A percentile compares a stretch with the other conserved stretches of the same genome.
These are phyloP conservation scores for Coenonympha glycerion DNA, from an alignment of 2,888 invertebrate genomes.

Conservation along the genomic window DNA sequence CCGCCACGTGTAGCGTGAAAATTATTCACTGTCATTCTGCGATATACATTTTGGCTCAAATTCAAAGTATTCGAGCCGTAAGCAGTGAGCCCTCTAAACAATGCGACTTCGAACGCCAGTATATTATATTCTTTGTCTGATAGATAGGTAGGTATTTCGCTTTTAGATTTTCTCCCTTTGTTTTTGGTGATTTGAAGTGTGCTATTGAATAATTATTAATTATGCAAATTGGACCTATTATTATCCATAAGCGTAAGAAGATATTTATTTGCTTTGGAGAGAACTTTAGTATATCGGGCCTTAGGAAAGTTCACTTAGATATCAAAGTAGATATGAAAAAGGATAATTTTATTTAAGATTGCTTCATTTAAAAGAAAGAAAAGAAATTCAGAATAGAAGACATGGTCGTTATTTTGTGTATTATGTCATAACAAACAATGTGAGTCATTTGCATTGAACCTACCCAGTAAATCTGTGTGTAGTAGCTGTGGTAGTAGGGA, in stretches of 20 bases:
- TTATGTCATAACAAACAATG: slow-evolving; percentile 1
- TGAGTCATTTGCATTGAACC: slow-evolving; percentile 15
- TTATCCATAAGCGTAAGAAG: too few species aligned
- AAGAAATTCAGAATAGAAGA: too few species aligned
- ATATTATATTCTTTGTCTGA: neutral
- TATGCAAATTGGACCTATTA: too few species aligned
- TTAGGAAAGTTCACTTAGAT: too few species aligned
- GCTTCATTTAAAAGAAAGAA: too few species aligned
- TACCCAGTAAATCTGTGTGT: neutral
- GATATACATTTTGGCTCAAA: slow-evolving; percentile 44
- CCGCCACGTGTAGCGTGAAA: slow-evolving; percentile 34
- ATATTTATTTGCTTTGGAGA: too few species aligned
- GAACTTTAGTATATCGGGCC: too few species aligned
- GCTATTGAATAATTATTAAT: too few species aligned
- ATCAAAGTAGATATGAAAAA: too few species aligned
- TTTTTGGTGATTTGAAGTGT: neutral
- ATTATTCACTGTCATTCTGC: slow-evolving; percentile 47
- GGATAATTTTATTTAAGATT: too few species aligned
- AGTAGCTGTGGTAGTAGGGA: neutral
- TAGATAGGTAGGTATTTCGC: neutral
- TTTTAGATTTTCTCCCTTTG: neutral
- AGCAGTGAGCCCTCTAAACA: slow-evolving; percentile 27
- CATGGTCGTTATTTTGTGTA: too few species aligned
- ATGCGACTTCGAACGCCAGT: neutral
- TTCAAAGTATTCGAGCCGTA: slow-evolving; percentile 55